phyloP scores from a whole-genome alignment of 2,797 vertebrate genomes.

The Hemitrygon akajei region DNA sequence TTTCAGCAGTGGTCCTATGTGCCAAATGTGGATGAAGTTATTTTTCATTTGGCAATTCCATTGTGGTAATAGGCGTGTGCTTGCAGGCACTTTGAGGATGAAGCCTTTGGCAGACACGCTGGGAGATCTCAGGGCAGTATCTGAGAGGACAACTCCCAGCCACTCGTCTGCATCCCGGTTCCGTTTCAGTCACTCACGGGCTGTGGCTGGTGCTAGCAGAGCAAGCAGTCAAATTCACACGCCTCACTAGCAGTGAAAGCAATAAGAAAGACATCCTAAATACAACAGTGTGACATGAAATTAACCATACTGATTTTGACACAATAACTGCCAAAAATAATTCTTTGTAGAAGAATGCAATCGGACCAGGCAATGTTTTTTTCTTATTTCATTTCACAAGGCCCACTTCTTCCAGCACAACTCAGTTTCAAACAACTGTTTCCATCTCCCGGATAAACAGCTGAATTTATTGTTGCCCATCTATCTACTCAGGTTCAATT shows the following conservation, averaged over 20 bases:
- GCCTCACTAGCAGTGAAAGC: no score
- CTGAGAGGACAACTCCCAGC: not conserved
- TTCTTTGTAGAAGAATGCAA: not conserved
- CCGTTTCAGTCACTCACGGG: no score
- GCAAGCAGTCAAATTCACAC: no score
- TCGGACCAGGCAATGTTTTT: not conserved
- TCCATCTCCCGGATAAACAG: not conserved
- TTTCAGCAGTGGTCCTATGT: not conserved
- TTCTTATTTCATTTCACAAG: not conserved
- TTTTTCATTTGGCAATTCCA: not conserved
- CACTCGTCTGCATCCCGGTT: not conserved
- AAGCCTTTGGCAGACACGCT: not conserved
- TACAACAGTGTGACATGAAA: no score
- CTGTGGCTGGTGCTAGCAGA: no score
- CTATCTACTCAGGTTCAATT: not conserved
- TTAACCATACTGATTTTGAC: no score
- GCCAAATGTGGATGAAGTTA: not conserved
- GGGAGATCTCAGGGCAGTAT: not conserved
- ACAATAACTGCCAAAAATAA: no score
- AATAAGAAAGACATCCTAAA: no score
- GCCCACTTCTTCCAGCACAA: not conserved
- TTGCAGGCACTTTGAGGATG: not conserved
- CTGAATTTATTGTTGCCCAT: not conserved
- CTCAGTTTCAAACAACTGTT: not conserved
- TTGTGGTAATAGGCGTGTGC: not conserved